Conservation (phyloP, 2,113 vertebrate genomes). For the Monopterus albus region DNA sequence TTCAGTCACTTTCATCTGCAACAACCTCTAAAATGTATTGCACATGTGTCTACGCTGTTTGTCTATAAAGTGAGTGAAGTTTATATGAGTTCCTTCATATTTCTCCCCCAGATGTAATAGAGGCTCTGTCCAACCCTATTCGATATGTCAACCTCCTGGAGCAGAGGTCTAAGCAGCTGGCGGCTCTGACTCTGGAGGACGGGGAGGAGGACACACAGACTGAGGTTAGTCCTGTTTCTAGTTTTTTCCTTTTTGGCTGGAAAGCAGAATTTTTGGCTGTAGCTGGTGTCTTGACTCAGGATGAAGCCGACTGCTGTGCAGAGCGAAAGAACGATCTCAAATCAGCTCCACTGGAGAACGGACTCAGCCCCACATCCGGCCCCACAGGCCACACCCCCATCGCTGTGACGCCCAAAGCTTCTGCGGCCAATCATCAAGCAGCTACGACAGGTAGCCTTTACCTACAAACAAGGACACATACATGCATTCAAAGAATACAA, state of each 20-base stretch:
- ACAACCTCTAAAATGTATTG: too few species aligned
- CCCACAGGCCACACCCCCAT: constrained; percentile 79
- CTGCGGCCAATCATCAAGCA: constrained; percentile 65
- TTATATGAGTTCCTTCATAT: background rate
- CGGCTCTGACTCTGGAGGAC: constrained; percentile 94
- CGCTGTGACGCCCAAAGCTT: constrained; percentile 67
- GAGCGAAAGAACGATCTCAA: constrained; percentile 90
- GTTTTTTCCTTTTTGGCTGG: fast-evolving
- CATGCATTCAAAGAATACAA: background rate
- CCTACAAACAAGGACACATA: too few species aligned
- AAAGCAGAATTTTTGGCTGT: background rate
- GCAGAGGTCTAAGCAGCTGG: constrained; percentile 96
- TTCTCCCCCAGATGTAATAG: constrained; percentile 90
- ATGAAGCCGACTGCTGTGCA: constrained; percentile 83
- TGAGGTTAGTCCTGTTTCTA: constrained; percentile 81
- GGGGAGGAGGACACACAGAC: constrained; percentile 90
- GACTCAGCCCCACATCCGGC: constrained; percentile 87
- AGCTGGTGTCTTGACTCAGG: constrained; percentile 66
- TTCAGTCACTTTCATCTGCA: too few species aligned
- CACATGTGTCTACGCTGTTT: background rate
- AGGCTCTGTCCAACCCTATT: constrained; percentile 98
- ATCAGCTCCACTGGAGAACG: constrained; percentile 91
- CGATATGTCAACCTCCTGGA: constrained; percentile 97
- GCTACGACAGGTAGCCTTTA: constrained; percentile 50
- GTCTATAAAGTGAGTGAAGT: too few species aligned